Percentiles rank a stretch among this genome's conserved stretches.
phyloP scores from a whole-genome alignment of 2,113 vertebrate species.

The Propithecus coquereli region DNA sequence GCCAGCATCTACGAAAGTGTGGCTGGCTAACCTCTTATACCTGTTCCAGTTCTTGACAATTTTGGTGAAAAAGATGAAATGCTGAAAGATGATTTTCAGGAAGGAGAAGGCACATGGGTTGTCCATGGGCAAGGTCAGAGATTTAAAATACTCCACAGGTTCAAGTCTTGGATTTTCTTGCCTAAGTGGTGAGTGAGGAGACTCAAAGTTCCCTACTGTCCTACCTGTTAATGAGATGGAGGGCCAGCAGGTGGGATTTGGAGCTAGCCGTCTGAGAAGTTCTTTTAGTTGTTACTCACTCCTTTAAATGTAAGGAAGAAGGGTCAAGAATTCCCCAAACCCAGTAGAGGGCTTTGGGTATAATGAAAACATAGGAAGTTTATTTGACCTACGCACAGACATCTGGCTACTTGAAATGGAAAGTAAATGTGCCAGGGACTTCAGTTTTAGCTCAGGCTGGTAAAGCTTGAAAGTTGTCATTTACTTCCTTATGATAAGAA shows the following conservation, averaged over 20 bases:
- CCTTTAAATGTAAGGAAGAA: background rate
- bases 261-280: background rate
- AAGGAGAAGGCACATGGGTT: background rate
- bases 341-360: background rate
- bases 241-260: background rate
- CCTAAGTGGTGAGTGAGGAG: background rate
- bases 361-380: background rate
- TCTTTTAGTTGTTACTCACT: background rate
- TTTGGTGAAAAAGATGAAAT: background rate
- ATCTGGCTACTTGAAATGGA: background rate
- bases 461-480: background rate
- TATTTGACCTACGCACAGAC: background rate
- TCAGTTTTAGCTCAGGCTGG: background rate
- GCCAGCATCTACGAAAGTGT: background rate
- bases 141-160: background rate
- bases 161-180: background rate
- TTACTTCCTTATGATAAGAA: background rate
- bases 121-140: background rate
- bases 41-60: background rate
- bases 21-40: background rate
- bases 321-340: background rate
- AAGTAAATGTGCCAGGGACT: background rate
- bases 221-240: background rate
- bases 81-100: background rate
- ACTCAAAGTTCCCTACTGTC: no score